These are phyloP conservation scores for Peromyscus maniculatus DNA, from an alignment of 2,113 vertebrate species.

Conservation along the genomic window DNA sequence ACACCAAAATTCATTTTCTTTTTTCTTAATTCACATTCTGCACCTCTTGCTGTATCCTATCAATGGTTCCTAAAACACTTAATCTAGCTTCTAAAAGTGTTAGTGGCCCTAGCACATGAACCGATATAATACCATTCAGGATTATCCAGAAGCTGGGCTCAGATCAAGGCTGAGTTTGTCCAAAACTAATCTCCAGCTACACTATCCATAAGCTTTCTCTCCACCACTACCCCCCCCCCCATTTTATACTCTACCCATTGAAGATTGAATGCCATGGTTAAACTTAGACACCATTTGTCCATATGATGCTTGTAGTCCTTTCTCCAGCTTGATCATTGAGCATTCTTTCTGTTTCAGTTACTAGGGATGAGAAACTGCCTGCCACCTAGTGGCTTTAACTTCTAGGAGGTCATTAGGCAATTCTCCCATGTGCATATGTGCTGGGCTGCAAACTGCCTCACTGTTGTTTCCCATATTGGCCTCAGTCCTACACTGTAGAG, in stretches of 20 bases:
- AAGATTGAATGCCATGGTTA: not conserved
- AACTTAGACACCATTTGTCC: not conserved
- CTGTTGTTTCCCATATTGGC: not conserved
- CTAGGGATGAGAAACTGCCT: not conserved
- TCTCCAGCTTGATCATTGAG: not conserved
- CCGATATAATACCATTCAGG: not conserved
- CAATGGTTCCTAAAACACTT: not conserved
- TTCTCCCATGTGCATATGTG: not conserved
- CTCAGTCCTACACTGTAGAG: not conserved
- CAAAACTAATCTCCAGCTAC: not conserved
- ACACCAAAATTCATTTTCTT: not conserved
- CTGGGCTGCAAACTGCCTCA: not conserved
- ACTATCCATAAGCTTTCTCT: not conserved
- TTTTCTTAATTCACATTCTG: constrained; percentile 37
- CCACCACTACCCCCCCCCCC: not conserved
- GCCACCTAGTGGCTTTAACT: not conserved
- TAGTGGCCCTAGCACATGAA: not conserved
- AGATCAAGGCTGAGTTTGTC: not conserved
- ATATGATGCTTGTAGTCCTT: not conserved
- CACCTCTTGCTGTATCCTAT: not conserved
- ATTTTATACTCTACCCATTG: not conserved
- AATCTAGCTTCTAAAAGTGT: not conserved
- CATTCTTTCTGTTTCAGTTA: not conserved
- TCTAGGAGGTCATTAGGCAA: not conserved
- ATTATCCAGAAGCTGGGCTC: not conserved